A percentile compares a stretch with the other conserved stretches of the same genome.
Conservation (phyloP, 2,797 vertebrate species). For the Merluccius polli region DNA sequence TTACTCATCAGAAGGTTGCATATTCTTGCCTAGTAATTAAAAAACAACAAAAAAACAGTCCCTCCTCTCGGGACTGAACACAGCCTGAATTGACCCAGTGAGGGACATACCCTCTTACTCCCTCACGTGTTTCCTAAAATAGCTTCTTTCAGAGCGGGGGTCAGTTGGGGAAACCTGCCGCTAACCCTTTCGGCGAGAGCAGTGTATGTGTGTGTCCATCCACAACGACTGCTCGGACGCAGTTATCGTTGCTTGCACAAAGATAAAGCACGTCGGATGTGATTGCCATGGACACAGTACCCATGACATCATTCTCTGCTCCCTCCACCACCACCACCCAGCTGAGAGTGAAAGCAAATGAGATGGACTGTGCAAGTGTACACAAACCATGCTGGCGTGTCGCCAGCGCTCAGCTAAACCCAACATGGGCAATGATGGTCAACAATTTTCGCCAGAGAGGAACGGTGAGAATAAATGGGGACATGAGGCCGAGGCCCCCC, state of each 20-base stretch:
- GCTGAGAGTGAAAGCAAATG: conserved; percentile 52
- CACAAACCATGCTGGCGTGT: conserved; percentile 67
- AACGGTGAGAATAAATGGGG: conserved; percentile 58
- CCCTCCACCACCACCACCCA: conserved; percentile 44
- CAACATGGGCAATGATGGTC: conserved; percentile 71
- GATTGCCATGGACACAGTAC: conserved; percentile 60
- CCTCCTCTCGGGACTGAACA: conserved; percentile 11
- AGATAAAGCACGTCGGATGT: conserved; percentile 78
- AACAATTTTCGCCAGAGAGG: conserved; percentile 68
- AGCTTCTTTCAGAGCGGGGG: conserved; percentile 62
- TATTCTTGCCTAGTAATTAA: conserved; percentile 51
- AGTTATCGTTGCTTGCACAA: conserved; percentile 69
- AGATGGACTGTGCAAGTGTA: conserved; percentile 58
- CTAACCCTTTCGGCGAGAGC: conserved; percentile 38
- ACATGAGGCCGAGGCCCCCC: conserved; percentile 44
- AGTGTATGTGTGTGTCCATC: conserved; percentile 49
- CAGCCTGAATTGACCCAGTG: conserved; percentile 2
- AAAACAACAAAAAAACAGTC: conserved; percentile 35
- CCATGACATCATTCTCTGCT: conserved; percentile 75
- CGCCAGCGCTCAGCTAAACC: conserved; percentile 66
- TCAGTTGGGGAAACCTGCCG: conserved; percentile 52
- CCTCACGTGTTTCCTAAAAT: conserved; percentile 69
- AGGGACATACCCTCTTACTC: neutral
- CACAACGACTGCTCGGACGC: conserved; percentile 46
- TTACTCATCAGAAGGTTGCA: conserved; percentile 46